phyloP scores from a whole-genome alignment of 2,888 invertebrate genomes.

The Eumacrocentrus americanus region DNA sequence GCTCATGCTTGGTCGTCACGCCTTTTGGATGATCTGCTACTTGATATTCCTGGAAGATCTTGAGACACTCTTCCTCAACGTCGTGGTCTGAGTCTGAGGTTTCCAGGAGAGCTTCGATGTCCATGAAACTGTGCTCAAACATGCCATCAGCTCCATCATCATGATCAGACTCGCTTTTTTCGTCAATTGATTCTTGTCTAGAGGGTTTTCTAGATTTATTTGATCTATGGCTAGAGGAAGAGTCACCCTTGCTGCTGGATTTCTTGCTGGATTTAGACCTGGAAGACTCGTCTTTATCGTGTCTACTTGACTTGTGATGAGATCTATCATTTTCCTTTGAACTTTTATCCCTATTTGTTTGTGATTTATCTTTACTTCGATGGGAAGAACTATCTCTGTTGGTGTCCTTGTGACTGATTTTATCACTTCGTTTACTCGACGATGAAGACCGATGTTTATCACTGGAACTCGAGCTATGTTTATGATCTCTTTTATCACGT shows the following conservation, averaged over 20 bases:
- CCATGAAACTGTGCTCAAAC: constrained; percentile 38
- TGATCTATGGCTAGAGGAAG: constrained; percentile 46
- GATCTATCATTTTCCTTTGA: constrained; percentile 37
- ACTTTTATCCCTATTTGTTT: constrained; percentile 39
- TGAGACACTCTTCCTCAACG: constrained; percentile 82
- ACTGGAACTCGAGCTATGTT: constrained; percentile 40
- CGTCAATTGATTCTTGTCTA: constrained; percentile 42
- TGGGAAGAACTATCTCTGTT: constrained; percentile 37
- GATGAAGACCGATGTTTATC: constrained; percentile 45
- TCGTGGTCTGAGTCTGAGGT: constrained; percentile 70
- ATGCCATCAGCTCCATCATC: constrained; percentile 44
- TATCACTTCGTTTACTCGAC: constrained; percentile 45
- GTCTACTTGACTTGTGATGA: constrained; percentile 42
- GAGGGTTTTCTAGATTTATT: constrained; percentile 45
- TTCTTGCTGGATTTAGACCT: constrained; percentile 41
- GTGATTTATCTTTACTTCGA: constrained; percentile 34
- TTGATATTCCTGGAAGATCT: constrained; percentile 72
- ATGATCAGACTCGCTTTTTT: constrained; percentile 39
- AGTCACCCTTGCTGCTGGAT: constrained; percentile 36
- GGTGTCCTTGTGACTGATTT: constrained; percentile 38
- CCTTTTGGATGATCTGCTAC: constrained; percentile 51
- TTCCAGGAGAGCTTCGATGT: constrained; percentile 58
- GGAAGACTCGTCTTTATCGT: constrained; percentile 47
- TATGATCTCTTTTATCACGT: constrained; percentile 54
- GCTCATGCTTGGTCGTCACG: constrained; percentile 38